Evolutionary conservation across 2,113 vertebrate genomes (phyloP).

Genomic region (Saguinus midas): DNA sequence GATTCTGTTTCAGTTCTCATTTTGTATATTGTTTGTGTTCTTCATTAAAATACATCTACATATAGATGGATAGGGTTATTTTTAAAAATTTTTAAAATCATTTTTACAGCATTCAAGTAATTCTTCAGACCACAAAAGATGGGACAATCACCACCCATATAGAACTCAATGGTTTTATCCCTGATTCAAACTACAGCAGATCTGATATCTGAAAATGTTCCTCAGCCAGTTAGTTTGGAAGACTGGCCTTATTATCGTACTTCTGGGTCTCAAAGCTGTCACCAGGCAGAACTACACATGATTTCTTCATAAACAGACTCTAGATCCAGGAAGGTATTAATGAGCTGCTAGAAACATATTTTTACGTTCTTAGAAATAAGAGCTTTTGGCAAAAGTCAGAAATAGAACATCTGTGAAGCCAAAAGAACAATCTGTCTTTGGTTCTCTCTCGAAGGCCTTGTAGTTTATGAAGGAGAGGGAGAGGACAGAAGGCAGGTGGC

Average conservation of each 20-base stretch:
- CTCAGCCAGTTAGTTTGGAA: background rate
- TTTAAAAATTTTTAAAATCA: background rate
- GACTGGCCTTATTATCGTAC: background rate
- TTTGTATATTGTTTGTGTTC: background rate
- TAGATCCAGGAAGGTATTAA: background rate
- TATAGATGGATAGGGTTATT: background rate
- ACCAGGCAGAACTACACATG: background rate
- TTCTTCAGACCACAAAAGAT: background rate
- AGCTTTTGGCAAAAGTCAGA: background rate
- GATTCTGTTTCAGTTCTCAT: background rate
- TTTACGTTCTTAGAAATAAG: background rate
- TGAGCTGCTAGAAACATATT: background rate
- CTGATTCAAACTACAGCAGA: background rate
- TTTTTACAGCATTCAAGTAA: background rate
- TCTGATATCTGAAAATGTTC: background rate
- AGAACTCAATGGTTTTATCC: background rate
- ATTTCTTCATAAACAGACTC: background rate
- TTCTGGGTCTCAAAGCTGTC: background rate
- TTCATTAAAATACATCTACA: background rate
- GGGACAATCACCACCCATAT: background rate
- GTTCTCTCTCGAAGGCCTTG: background rate
- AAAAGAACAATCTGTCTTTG: background rate
- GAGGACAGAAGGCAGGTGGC: background rate
- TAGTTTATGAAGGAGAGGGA: background rate
- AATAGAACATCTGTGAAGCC: background rate